Evolutionary conservation across 1,140 invertebrate genomes (phyloP), one percentile per base, ranked within the genome.

Genomic region (Ceratoteleas bidentatus): DNA sequence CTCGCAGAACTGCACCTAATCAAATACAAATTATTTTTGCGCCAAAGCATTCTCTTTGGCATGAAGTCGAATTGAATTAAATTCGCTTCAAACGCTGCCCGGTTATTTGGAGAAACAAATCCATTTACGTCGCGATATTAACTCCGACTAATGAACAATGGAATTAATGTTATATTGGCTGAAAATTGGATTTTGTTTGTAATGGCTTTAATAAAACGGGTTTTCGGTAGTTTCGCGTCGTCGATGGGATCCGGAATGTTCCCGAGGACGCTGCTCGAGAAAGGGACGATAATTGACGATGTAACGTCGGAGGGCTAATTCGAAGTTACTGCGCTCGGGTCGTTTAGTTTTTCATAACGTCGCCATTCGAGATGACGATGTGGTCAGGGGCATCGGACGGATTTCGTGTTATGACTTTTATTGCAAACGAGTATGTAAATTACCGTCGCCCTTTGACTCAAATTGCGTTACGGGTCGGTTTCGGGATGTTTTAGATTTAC

Each of bases 261-360:
- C 24, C 24, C 24, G 24, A 24, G 24, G 24, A 24, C 24, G 4
- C 24, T 24, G 24, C 24, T 60, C 43, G 40, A n/a, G 15, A 11
- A 24, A 45, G 15, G 15, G 16, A 33, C 43, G 14, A 49, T 49
- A 61, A 61, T 47, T 61, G 43, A 49, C 58, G 32, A 34, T 49
- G 58, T 61, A 61, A 61, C 34, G 43, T 61, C n/a, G 43, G 0
- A 45, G 43, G 58, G 33, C 45, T 50, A 61, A 49, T 61, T 36
- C 15, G 49, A 34, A 61, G 40, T 47, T 60, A 60, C 40, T 47
- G 24, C 3, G 40, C 33, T 32, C 11, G 9, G 40, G 43, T 60
- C 40, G 57, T 60, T 47, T 60, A 47, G 36, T 60, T 60, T 60
- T 60, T 60, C 57, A 60, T 60, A 60, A 47, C 16, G 40, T 24